These are phyloP conservation scores for Pheosia gnoma DNA, from an alignment of 2,888 invertebrate species.

Conservation along the genomic window DNA sequence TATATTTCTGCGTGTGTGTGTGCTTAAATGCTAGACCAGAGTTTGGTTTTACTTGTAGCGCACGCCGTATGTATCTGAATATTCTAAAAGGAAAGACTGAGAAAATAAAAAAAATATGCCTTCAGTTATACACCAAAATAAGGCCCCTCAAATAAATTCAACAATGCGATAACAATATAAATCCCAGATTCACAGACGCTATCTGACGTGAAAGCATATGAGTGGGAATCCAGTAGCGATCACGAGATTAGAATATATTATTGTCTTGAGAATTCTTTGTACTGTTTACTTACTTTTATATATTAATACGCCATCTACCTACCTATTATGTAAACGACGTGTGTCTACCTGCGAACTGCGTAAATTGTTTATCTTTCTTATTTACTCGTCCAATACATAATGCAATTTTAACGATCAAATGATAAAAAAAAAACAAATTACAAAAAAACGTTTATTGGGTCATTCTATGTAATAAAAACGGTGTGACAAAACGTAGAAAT, in stretches of 20 bases:
- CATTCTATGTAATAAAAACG: neutral
- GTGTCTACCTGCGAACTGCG: neutral
- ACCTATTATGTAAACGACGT: neutral
- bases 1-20: too few species aligned
- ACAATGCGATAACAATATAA: neutral
- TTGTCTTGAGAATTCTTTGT: constrained; percentile 5
- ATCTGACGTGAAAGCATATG: constrained; percentile 11
- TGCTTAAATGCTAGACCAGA: too few species aligned
- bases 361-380: constrained; percentile 1
- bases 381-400: neutral
- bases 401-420: neutral
- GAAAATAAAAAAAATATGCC: too few species aligned
- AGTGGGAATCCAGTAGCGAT: constrained; percentile 10
- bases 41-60: too few species aligned
- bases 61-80: too few species aligned
- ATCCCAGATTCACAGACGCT: neutral
- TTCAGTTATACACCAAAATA: too few species aligned
- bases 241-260: constrained; percentile 11
- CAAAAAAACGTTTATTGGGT: neutral
- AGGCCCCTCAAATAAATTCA: too few species aligned
- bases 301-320: neutral
- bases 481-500: too few species aligned
- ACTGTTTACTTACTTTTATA: neutral
- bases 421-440: too few species aligned
- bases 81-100: too few species aligned